A percentile compares a stretch with the other conserved stretches of the same genome.
Conservation (phyloP, 2,888 invertebrate species). For the Eupeodes latifasciatus region DNA sequence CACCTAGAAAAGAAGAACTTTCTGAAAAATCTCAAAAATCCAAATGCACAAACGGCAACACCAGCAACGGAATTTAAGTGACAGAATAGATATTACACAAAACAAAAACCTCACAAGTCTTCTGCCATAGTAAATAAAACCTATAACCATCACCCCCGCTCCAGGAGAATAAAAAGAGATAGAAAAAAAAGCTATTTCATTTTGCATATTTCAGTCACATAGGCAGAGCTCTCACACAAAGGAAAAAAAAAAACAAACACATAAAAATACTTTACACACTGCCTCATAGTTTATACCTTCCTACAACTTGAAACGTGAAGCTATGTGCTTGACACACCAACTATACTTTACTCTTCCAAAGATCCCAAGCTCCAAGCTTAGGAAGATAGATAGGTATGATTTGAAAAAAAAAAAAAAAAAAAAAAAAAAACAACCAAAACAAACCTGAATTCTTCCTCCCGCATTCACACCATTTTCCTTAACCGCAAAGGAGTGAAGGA, state of each 20-base stretch:
- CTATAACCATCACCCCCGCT: conserved; percentile 67
- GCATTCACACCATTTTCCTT: conserved; percentile 76
- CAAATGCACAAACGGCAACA: conserved; percentile 54
- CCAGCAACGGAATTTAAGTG: conserved; percentile 46
- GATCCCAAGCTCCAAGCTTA: not conserved
- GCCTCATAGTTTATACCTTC: conserved; percentile 18
- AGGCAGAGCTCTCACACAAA: conserved; percentile 78
- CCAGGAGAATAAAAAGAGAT: not conserved
- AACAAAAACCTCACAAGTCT: conserved; percentile 32
- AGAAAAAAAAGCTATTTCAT: conserved; percentile 32
- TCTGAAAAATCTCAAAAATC: too few relatives aligned
- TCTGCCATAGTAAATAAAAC: conserved; percentile 67
- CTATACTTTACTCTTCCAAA: not conserved
- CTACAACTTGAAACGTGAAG: conserved; percentile 63
- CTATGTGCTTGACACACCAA: conserved; percentile 70
- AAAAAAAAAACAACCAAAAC: conserved; percentile 81
- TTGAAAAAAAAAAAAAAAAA: conserved; percentile 80
- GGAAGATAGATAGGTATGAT: not conserved
- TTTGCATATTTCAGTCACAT: conserved; percentile 83
- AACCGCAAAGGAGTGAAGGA: conserved; percentile 71
- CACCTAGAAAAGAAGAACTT: too few relatives aligned
- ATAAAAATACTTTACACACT: conserved; percentile 55
- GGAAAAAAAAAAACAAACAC: conserved; percentile 49
- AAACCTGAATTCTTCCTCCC: conserved; percentile 84
- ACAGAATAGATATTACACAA: conserved; percentile 14